Evolutionary conservation across 2,888 invertebrate species (phyloP), one percentile per base, ranked within the genome.

Genomic region (Melinaea menophilus): DNA sequence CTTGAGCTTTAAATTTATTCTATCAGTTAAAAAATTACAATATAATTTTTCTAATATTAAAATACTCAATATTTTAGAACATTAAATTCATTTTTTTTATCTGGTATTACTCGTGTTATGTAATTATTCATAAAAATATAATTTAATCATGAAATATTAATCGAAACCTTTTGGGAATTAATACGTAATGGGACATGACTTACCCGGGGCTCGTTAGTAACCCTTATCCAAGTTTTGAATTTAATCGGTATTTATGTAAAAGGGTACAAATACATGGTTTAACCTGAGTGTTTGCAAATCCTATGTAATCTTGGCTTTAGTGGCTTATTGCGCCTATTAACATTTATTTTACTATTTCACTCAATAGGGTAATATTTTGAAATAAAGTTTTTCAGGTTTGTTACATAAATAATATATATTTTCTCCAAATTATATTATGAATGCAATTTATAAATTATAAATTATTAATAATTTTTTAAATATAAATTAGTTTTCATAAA

Each of bases 261-360:
- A 51, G 51, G 51, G 51, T 51, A 59, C 46, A 57, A 46, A 59
- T 58, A 54, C 54, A 45, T 65, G 56, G 45, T 12, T 58, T 54
- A 48, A n/a, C 54, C 48, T 37, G n/a, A 63, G 56, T 54, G 48
- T 58, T 37, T 22, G 57, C 60, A 60, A 64, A 58, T 54, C 61
- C 56, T 64, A 56, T 56, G 41, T 64, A 59, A 62, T 61, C 61
- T 56, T 58, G 58, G 22, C 37, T 62, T 51, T 31, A 56, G 51
- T 54, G 56, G 54, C 54, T 59, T 56, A 31, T 51, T 51, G 51
- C 51, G 31, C 48, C 51, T 51, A 51, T 51, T 31, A 51, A 51
- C 51, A 51, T 51, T 51, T 31, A 51, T 51, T 51, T 51, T 31
- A 31, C 7, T 31, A 31, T 31, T 51, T 9, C 9, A 51, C 22